Evolutionary conservation across 2,797 vertebrate species (phyloP).

Genomic region (Petrocephalus schoutedeni): DNA sequence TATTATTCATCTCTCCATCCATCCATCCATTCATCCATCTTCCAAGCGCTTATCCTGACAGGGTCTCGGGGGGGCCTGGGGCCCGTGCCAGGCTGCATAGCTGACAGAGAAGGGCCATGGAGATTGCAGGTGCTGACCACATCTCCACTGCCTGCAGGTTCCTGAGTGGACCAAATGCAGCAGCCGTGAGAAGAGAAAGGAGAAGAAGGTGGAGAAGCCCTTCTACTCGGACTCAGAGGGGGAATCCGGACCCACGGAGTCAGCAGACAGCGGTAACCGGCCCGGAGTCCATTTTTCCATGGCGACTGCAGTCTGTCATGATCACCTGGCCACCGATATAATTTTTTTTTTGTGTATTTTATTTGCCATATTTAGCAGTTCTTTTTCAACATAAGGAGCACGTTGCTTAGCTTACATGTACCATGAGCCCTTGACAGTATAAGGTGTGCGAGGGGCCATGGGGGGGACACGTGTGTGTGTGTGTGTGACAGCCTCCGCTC

Average conservation of each 20-base stretch:
- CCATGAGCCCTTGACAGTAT: background rate
- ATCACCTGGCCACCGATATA: background rate
- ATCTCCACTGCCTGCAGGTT: slow-evolving; percentile 62
- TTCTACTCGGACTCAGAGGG: slow-evolving; percentile 97
- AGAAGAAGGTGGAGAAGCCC: slow-evolving; percentile 93
- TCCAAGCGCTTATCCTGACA: background rate
- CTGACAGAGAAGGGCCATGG: background rate
- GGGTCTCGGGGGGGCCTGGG: background rate
- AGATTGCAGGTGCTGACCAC: background rate
- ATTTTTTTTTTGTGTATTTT: background rate
- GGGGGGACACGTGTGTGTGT: background rate
- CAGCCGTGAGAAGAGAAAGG: slow-evolving; percentile 91
- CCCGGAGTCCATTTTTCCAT: background rate
- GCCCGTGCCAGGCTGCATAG: background rate
- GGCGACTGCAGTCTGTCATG: background rate
- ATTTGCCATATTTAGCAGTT: background rate
- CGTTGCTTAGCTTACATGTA: background rate
- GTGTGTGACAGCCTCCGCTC: background rate
- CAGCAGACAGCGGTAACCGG: slow-evolving; percentile 86
- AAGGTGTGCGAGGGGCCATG: background rate
- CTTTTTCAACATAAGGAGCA: background rate
- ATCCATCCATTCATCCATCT: background rate
- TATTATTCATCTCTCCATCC: background rate
- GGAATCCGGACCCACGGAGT: slow-evolving; percentile 92
- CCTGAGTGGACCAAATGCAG: slow-evolving; percentile 98